A percentile compares a stretch with the other conserved stretches of the same genome.
Conservation (phyloP, 2,888 invertebrate species). For the Clunio marinus region DNA sequence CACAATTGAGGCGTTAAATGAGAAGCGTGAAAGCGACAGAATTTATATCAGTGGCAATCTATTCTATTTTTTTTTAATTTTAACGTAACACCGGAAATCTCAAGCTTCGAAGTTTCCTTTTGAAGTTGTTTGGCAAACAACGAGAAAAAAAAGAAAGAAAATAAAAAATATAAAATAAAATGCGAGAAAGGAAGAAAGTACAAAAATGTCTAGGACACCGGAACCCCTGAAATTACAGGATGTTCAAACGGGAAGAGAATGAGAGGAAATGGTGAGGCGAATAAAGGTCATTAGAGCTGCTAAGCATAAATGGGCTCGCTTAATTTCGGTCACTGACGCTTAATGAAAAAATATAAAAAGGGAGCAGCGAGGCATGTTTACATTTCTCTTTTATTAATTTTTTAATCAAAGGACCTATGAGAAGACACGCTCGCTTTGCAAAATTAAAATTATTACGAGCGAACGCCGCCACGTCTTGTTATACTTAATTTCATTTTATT, state of each 20-base stretch:
- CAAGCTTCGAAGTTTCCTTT: background rate
- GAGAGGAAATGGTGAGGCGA: slow-evolving; percentile 8
- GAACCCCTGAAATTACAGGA: background rate
- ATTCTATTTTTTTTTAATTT: background rate
- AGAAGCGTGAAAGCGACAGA: slow-evolving; percentile 12
- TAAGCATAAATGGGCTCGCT: slow-evolving; percentile 12
- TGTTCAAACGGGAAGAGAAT: background rate
- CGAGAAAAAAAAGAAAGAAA: too few relatives aligned
- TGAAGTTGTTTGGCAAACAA: slow-evolving; percentile 9
- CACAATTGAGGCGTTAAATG: slow-evolving; percentile 13
- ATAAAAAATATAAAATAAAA: too few relatives aligned
- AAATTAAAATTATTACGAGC: background rate
- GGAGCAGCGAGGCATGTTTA: background rate
- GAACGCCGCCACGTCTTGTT: background rate
- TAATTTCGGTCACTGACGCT: background rate
- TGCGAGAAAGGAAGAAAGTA: too few relatives aligned
- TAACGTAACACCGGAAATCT: background rate
- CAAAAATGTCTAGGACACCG: background rate
- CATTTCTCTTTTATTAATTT: slow-evolving; percentile 18
- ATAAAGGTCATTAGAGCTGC: slow-evolving; percentile 12
- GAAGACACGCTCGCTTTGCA: background rate
- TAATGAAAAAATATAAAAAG: slow-evolving; percentile 13
- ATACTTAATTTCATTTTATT: slow-evolving; percentile 27
- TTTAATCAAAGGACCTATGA: slow-evolving; percentile 13
- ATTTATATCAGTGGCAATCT: background rate